phyloP scores from a whole-genome alignment of 2,888 invertebrate species.

The Drosophila percnosoma region DNA sequence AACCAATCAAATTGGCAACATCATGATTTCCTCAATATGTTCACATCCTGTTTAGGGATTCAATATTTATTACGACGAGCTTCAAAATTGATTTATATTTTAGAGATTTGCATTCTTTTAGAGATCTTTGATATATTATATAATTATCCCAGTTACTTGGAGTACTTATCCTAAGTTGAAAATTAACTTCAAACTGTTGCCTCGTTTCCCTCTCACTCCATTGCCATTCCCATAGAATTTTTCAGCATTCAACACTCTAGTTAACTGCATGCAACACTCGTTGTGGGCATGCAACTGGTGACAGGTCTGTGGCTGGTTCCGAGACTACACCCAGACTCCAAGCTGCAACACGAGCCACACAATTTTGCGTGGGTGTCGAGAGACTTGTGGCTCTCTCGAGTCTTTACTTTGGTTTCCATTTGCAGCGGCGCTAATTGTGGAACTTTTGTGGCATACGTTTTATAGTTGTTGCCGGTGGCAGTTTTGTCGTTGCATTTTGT shows the following conservation, averaged over 20 bases:
- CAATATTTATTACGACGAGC: neutral
- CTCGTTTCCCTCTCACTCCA: no score
- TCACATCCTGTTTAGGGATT: conserved; percentile 15
- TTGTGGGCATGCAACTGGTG: conserved; percentile 20
- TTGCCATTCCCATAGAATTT: neutral
- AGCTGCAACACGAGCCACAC: conserved; percentile 18
- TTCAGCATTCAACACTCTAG: conserved; percentile 3
- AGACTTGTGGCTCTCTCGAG: neutral
- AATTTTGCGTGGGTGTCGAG: conserved; percentile 54
- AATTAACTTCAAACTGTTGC: neutral
- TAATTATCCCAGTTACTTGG: neutral
- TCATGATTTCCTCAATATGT: conserved; percentile 8
- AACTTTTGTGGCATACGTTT: conserved; percentile 47
- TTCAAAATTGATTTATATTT: neutral
- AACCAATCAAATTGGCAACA: conserved; percentile 43
- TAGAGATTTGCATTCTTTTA: no score
- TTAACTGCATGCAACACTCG: conserved; percentile 13
- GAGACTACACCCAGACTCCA: neutral
- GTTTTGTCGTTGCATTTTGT: conserved; percentile 42
- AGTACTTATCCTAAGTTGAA: neutral
- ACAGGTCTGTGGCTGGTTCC: conserved; percentile 29
- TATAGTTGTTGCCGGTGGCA: conserved; percentile 45
- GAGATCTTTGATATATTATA: neutral
- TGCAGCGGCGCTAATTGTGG: conserved; percentile 63
- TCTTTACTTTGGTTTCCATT: conserved; percentile 32